Conservation (phyloP, 2,113 vertebrate species). For the Micromys minutus region DNA sequence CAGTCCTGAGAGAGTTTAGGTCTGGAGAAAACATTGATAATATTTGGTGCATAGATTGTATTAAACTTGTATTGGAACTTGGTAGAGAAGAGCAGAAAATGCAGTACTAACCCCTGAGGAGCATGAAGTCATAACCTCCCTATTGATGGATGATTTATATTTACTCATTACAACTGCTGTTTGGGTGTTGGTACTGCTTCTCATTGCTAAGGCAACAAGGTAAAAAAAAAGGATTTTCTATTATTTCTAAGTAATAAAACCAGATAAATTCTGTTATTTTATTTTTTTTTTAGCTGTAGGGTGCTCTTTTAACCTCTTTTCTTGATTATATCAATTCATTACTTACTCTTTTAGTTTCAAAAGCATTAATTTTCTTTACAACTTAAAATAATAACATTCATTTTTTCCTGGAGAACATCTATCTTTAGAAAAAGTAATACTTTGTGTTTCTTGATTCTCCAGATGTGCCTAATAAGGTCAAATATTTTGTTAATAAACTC, state of each 20-base stretch:
- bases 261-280: not conserved
- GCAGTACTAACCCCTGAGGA: not conserved
- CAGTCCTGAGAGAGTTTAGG: not conserved
- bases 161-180: not conserved
- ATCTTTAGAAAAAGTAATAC: conserved; percentile 22
- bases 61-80: conserved; percentile 11
- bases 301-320: conserved; percentile 10
- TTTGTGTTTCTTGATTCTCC: conserved; percentile 24
- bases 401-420: not conserved
- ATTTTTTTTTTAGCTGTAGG: conserved; percentile 38
- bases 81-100: conserved; percentile 21
- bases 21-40: conserved; percentile 40
- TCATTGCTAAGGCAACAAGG: conserved; percentile 6
- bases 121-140: not conserved
- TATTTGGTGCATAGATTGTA: conserved; percentile 3
- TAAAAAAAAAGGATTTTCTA: conserved; percentile 11
- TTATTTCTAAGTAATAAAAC: conserved; percentile 3
- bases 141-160: conserved; percentile 3
- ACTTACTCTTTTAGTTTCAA: conserved; percentile 48
- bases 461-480: not conserved
- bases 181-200: not conserved
- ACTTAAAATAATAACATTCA: not conserved
- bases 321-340: conserved; percentile 45
- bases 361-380: conserved; percentile 39
- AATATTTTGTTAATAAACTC: conserved; percentile 42